phyloP scores from a whole-genome alignment of 2,797 vertebrate genomes.

The Acanthornis magna region DNA sequence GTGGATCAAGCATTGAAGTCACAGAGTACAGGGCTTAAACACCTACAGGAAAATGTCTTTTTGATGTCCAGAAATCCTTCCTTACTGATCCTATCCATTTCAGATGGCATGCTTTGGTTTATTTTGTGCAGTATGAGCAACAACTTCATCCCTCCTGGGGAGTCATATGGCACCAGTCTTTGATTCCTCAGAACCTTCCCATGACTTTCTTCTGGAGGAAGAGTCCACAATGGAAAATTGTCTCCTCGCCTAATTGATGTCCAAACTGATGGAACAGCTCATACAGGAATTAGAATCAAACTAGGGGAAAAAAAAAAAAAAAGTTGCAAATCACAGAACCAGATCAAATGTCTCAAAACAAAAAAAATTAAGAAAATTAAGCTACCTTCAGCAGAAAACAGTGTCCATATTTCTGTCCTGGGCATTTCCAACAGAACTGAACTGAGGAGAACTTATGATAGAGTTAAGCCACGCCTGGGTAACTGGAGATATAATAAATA shows the following conservation, averaged over 20 bases:
- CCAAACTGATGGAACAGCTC: neutral
- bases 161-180: neutral
- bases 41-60: neutral
- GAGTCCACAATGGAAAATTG: neutral
- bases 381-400: neutral
- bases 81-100: neutral
- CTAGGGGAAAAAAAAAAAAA: neutral
- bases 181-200: neutral
- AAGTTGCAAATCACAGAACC: neutral
- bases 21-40: neutral
- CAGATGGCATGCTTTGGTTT: neutral
- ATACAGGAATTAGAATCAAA: neutral
- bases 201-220: neutral
- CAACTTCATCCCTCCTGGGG: neutral
- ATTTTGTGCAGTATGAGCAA: neutral
- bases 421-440: neutral
- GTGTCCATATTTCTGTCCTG: neutral
- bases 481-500: constrained; percentile 56
- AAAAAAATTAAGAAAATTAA: neutral
- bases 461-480: neutral
- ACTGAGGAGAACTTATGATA: neutral
- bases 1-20: neutral
- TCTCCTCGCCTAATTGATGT: neutral
- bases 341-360: neutral
- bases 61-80: neutral